Evolutionary conservation across 2,797 vertebrate species (phyloP).

Genomic region (Oreochromis grahami): DNA sequence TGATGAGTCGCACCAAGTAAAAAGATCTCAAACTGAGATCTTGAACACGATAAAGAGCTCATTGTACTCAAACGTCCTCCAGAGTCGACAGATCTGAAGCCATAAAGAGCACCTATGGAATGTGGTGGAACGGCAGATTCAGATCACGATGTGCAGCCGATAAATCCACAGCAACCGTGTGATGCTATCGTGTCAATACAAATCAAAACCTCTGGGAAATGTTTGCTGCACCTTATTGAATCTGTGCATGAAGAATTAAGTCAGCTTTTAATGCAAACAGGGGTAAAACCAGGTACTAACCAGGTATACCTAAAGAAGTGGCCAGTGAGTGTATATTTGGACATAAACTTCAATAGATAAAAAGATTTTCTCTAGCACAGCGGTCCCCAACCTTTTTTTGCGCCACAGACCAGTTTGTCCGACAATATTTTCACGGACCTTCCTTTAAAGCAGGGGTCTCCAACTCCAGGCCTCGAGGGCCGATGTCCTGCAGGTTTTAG

Average conservation of each 20-base stretch:
- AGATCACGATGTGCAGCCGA: neutral
- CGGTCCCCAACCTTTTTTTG: neutral
- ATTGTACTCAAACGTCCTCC: neutral
- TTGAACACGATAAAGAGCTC: neutral
- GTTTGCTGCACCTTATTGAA: neutral
- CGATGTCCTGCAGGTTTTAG: neutral
- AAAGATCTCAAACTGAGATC: neutral
- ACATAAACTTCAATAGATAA: neutral
- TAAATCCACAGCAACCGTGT: neutral
- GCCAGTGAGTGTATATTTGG: neutral
- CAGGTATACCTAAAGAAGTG: neutral
- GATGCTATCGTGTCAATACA: neutral
- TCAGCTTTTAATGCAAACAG: neutral
- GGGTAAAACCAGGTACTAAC: neutral
- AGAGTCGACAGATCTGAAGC: neutral
- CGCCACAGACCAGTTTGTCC: accelerated
- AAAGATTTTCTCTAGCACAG: neutral
- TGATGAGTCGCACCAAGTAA: neutral
- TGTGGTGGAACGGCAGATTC: neutral
- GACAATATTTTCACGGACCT: neutral
- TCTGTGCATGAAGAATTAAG: neutral
- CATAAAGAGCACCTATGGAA: neutral
- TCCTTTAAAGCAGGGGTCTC: neutral
- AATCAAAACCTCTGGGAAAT: neutral
- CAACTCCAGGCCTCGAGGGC: neutral